Conservation (phyloP, 37 sponge, comb jelly and placozoan genomes). For the Eunapius fragilis region DNA sequence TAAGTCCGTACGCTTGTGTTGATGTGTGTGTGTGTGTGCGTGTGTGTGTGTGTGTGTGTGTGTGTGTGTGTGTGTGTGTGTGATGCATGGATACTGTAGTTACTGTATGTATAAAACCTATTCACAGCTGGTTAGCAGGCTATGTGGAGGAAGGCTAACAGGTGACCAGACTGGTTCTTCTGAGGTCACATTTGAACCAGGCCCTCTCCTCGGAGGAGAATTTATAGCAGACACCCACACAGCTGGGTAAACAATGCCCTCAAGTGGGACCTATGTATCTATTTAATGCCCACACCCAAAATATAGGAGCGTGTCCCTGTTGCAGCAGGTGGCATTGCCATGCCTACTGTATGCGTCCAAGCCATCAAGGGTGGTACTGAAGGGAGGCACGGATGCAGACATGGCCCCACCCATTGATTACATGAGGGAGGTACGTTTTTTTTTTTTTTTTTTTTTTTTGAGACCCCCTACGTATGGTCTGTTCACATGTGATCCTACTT, state of each 20-base stretch:
- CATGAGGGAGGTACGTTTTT: constrained; percentile 46
- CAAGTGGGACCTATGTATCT: neutral
- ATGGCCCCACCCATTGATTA: constrained; percentile 96
- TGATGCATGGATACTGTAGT: neutral
- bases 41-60: constrained; percentile 15
- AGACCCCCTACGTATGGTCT: too few species aligned
- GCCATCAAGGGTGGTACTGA: constrained; percentile 41
- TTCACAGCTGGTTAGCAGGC: constrained; percentile 46
- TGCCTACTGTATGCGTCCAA: constrained; percentile 80
- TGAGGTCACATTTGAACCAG: constrained; percentile 71
- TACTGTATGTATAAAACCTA: neutral
- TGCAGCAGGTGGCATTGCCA: constrained; percentile 87
- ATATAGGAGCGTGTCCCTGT: constrained; percentile 76
- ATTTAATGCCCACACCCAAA: too few species aligned
- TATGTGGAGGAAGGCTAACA: constrained; percentile 68
- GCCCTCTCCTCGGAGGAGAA: constrained; percentile 42
- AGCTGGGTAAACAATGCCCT: constrained; percentile 87
- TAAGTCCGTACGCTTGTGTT: neutral
- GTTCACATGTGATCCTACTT: too few species aligned
- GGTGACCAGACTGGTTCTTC: constrained; percentile 61
- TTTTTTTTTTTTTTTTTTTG: too few species aligned
- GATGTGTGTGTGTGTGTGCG: constrained; percentile 3
- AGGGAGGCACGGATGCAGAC: constrained; percentile 93
- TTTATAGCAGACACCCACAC: constrained; percentile 79
- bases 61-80: too few species aligned